phyloP scores from a whole-genome alignment of 35 echinoderm and acorn worm genomes.

The Ophiothrix spiculata region DNA sequence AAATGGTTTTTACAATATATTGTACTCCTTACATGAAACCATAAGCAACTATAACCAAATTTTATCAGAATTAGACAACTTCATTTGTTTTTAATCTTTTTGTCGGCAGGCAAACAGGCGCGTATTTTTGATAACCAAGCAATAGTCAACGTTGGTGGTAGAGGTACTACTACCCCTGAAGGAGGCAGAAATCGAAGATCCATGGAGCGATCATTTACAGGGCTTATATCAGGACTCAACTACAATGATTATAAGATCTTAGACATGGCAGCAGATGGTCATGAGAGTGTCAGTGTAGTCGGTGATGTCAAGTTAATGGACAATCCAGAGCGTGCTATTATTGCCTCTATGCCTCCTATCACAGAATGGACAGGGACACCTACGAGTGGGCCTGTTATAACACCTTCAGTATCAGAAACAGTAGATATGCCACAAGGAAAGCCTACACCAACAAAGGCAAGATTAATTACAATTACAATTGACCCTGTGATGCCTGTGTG shows the following conservation, averaged over 20 bases:
- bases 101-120: slow-evolving; percentile 45
- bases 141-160: slow-evolving; percentile 61
- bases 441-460: slow-evolving; percentile 49
- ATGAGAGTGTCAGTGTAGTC: slow-evolving; percentile 41
- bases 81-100: neutral
- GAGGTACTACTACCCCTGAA: slow-evolving; percentile 8
- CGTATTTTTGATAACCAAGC: slow-evolving; percentile 67
- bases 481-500: neutral
- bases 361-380: slow-evolving; percentile 26
- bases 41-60: too few relatives aligned
- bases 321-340: slow-evolving; percentile 19
- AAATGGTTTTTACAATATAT: too few relatives aligned
- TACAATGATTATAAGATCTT: slow-evolving; percentile 71
- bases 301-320: slow-evolving; percentile 46
- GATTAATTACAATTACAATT: neutral
- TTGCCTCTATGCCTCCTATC: neutral
- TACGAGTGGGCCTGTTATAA: neutral
- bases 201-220: slow-evolving; percentile 38
- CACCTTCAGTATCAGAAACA: slow-evolving; percentile 3
- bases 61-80: too few relatives aligned
- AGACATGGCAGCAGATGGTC: slow-evolving; percentile 61
- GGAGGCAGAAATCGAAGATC: slow-evolving; percentile 29
- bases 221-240: slow-evolving; percentile 58
- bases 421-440: slow-evolving; percentile 12
- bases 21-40: too few relatives aligned